These are phyloP conservation scores for Strigamia maritima DNA, from an alignment of 2,888 invertebrate species.

Conservation along the genomic window DNA sequence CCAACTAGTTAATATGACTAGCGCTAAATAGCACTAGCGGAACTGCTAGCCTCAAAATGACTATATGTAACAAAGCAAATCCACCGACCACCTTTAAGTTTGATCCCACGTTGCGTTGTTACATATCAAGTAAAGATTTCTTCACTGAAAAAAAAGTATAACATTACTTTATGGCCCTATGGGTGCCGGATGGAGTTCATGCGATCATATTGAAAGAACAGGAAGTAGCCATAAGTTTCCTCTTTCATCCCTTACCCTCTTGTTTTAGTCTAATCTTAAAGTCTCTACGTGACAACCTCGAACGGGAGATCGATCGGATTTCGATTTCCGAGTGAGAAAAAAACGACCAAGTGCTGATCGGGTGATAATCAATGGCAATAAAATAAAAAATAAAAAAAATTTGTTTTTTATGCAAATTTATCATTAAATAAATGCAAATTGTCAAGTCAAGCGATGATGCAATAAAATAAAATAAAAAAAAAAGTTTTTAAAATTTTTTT, in stretches of 20 bases:
- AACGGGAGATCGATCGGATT: conserved; percentile 45
- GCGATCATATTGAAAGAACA: conserved; percentile 43
- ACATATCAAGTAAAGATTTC: conserved; percentile 42
- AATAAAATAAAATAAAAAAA: conserved; percentile 47
- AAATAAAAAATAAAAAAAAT: neutral
- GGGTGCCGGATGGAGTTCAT: conserved; percentile 47
- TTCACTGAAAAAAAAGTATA: conserved; percentile 46
- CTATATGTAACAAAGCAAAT: no score
- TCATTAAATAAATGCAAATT: no score
- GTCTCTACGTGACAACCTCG: conserved; percentile 46
- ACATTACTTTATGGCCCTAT: conserved; percentile 45
- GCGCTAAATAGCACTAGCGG: no score
- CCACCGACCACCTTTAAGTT: no score
- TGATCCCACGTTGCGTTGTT: no score
- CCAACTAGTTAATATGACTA: no score
- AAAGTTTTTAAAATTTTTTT: conserved; percentile 42
- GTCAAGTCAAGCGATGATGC: conserved; percentile 45
- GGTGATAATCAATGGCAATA: conserved; percentile 34
- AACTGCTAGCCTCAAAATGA: no score
- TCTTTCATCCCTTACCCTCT: neutral
- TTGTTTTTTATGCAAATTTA: no score
- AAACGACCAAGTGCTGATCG: conserved; percentile 45
- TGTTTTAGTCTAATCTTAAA: conserved; percentile 44
- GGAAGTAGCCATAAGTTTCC: neutral
- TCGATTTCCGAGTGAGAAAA: conserved; percentile 46